Base-by-base conservation (phyloP, 1,140 invertebrate species). In the Melitaea cinxia region DNA sequence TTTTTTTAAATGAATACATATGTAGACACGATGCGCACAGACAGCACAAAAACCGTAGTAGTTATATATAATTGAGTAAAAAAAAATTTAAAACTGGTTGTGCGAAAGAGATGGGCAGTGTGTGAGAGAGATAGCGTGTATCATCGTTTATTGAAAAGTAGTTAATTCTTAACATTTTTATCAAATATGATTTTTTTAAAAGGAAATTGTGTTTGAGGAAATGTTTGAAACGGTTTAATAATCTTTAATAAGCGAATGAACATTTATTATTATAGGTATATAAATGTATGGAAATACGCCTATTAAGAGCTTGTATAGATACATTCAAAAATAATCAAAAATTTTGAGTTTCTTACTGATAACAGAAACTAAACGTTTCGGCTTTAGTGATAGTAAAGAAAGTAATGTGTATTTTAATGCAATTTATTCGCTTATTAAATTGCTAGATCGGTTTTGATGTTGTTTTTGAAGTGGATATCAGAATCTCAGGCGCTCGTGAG, bases 1-100 rank as follows among this genome's bases (percentile, higher is more conserved):
- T n/a, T n/a, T n/a, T n/a, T n/a, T n/a, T n/a, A n/a, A n/a, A n/a
- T n/a, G n/a, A n/a, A n/a, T n/a, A n/a, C n/a, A n/a, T n/a, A 12
- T 33, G 10, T 33, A 33, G 10, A 12, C 30, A 12, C 10, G 10
- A 58, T 15, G 50, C 45, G 54, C 59, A 52, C 57, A 59, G 49
- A 65, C 64, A 72, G 71, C 65, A 71, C 69, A 72, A 53, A 58
- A 59, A 62, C 39, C 23, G 61, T 35, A 67, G 62, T 70, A 73
- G 67, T 76, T 56, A 57, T 72, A 70, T 75, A 62, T 72, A 57
- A 70, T 70, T 75, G 67, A 70, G 59, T 17, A 57, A 59, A 68
- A 68, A 66, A 62, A 70, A 49, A 39, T 37, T 26, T 64, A 67
- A 62, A 61, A 33, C 3, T 26, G 77, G 77, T 84, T 80, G 82